phyloP scores from a whole-genome alignment of 2,797 vertebrate genomes.

The Florisuga fusca region DNA sequence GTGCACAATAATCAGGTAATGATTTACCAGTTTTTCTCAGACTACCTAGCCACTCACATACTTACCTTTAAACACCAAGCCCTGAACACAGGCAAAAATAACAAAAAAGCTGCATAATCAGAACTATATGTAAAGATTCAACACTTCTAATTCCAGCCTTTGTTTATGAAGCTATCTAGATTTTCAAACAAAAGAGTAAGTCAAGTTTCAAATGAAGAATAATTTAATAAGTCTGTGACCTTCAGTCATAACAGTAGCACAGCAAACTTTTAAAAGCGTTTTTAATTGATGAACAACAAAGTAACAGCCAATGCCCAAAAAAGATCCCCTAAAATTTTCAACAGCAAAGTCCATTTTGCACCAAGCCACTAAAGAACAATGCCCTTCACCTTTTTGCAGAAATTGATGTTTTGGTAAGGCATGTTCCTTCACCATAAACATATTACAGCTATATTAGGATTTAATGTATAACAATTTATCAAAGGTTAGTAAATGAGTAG shows the following conservation, averaged over 20 bases:
- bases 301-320: background rate
- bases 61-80: conserved; percentile 9
- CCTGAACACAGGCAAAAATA: background rate
- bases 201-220: background rate
- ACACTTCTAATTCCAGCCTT: background rate
- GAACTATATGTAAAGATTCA: background rate
- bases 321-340: background rate
- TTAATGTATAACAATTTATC: conserved; percentile 1
- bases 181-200: background rate
- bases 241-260: conserved; percentile 15
- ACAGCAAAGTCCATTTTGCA: background rate
- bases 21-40: background rate
- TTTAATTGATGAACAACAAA: conserved; percentile 10
- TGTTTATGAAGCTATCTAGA: background rate
- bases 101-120: background rate
- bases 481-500: background rate
- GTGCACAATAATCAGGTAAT: background rate
- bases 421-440: conserved; percentile 70
- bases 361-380: background rate
- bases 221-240: background rate
- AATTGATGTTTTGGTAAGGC: background rate
- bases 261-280: conserved; percentile 64
- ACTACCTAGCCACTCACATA: background rate
- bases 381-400: conserved; percentile 4
- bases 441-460: background rate